A percentile compares a stretch with the other conserved stretches of the same genome.
phyloP scores from a whole-genome alignment of 2,113 vertebrate species.

The Ophthalmolycus amberensis region DNA sequence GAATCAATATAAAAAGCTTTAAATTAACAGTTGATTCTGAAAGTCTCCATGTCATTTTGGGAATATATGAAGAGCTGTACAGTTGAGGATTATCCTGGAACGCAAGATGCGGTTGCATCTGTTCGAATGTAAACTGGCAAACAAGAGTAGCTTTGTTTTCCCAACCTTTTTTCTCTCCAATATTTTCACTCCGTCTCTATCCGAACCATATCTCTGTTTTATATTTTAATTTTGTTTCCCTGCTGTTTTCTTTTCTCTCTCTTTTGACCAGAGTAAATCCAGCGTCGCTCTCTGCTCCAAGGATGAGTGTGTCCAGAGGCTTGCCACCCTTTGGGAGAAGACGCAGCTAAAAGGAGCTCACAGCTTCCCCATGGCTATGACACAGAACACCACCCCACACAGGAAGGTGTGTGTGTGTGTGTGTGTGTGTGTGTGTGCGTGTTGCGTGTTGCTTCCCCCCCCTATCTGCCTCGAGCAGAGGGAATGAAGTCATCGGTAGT shows the following conservation, averaged over 20 bases:
- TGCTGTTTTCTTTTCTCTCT: slow-evolving; percentile 11
- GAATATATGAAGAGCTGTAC: not conserved
- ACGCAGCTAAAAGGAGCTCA: slow-evolving; percentile 86
- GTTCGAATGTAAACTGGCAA: not conserved
- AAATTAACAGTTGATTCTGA: not conserved
- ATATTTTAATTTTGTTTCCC: not conserved
- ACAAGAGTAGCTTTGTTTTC: not conserved
- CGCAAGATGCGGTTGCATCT: not conserved
- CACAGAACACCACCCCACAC: slow-evolving; percentile 86
- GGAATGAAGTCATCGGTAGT: slow-evolving; percentile 50
- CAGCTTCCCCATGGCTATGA: slow-evolving; percentile 92
- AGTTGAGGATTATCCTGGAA: not conserved
- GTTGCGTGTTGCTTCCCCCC: too few species aligned
- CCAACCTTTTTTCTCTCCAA: too few species aligned
- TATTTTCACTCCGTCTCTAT: not conserved
- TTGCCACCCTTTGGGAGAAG: slow-evolving; percentile 91
- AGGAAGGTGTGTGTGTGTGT: slow-evolving; percentile 86
- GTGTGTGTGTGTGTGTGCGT: not conserved
- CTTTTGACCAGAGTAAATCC: slow-evolving; percentile 84
- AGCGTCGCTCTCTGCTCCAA: slow-evolving; percentile 85
- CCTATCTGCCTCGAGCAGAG: slow-evolving; percentile 36
- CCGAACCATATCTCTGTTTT: not conserved
- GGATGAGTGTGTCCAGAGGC: slow-evolving; percentile 84
- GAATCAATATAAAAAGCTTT: not conserved
- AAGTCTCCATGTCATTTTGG: not conserved